phyloP scores from a whole-genome alignment of 2,797 vertebrate genomes.

The Toxotes lorentzi region DNA sequence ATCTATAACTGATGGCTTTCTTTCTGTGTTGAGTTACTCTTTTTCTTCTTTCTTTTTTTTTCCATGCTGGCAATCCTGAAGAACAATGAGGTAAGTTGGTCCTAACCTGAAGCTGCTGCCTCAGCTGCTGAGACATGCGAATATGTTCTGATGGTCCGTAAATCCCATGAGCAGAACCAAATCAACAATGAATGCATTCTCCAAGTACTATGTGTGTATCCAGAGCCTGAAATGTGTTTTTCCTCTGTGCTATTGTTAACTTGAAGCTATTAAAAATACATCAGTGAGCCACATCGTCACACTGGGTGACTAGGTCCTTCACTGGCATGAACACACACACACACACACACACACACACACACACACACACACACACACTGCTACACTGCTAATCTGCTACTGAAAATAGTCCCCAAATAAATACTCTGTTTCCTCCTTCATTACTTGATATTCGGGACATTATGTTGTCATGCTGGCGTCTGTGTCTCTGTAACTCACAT shows the following conservation, averaged over 20 bases:
- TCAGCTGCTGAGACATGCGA: background rate
- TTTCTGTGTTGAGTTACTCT: conserved; percentile 2
- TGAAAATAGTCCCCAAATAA: background rate
- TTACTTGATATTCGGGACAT: background rate
- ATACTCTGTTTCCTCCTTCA: background rate
- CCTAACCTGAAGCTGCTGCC: background rate
- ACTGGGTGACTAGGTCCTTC: background rate
- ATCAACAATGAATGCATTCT: background rate
- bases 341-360: background rate
- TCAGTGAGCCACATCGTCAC: background rate
- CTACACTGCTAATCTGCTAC: background rate
- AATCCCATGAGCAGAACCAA: background rate
- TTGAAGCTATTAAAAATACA: background rate
- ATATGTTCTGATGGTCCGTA: background rate
- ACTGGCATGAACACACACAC: background rate
- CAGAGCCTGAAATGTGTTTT: background rate
- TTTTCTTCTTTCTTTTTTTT: conserved; percentile 25
- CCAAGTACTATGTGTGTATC: background rate
- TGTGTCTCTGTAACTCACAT: background rate
- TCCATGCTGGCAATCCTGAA: conserved; percentile 60
- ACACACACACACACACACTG: background rate
- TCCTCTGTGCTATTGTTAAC: background rate
- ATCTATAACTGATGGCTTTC: background rate
- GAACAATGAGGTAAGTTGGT: conserved; percentile 80
- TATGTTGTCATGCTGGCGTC: background rate